These are phyloP conservation scores for Spatulosminthurus flaviceps DNA, from an alignment of 2,888 invertebrate species.

Conservation along the genomic window DNA sequence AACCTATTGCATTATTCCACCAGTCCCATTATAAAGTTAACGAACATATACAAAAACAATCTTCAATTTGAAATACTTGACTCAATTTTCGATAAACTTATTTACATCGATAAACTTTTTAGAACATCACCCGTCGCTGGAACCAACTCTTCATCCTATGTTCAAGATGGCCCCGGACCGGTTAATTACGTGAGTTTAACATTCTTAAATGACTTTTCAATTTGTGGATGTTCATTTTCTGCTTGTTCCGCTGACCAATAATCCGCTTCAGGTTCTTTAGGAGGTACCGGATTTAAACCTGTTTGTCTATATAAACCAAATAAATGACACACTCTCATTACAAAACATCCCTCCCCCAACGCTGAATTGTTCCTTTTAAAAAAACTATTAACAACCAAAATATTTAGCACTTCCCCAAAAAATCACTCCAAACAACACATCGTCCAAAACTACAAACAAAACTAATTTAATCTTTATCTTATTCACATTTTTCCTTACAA, in stretches of 20 bases:
- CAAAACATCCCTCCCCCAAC: neutral
- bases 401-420: no score
- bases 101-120: neutral
- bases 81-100: neutral
- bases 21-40: no score
- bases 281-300: conserved; percentile 4
- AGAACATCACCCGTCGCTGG: conserved; percentile 19
- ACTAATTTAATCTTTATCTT: no score
- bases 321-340: neutral
- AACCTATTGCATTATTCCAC: no score
- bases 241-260: conserved; percentile 30
- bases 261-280: conserved; percentile 38
- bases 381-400: no score
- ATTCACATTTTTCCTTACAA: no score
- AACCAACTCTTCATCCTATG: neutral
- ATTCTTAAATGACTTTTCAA: conserved; percentile 22
- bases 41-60: no score
- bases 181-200: conserved; percentile 18
- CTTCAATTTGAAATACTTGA: no score
- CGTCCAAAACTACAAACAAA: no score
- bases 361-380: no score
- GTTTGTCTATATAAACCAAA: neutral
- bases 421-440: no score
- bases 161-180: conserved; percentile 7
- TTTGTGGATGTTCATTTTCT: conserved; percentile 18